Base-by-base conservation (phyloP, 2,888 invertebrate species). In the Norana najaformis region DNA sequence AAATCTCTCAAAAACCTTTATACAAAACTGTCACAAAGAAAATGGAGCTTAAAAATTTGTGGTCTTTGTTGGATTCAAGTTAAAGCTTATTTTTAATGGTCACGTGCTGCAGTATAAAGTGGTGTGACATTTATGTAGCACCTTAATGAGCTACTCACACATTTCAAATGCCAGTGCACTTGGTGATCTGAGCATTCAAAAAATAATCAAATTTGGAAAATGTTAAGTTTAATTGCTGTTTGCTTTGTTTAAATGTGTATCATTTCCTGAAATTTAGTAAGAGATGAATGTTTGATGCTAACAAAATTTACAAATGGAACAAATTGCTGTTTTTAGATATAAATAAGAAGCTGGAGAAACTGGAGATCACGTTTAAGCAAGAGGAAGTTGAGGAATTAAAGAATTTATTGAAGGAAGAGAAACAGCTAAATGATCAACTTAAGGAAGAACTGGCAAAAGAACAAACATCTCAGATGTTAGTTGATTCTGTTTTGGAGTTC, bases 371-470 rank as follows among this genome's bases (percentile, higher is more conserved):
- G 16, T 93, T 94, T 69, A 91, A 94, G 88, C 94, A 94, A 91
- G 94, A 94, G 90, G 94, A 94, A 90, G 92, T 94, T 20, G 93
- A 93, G 89, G 94, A 94, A 90, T 90, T 94, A 89, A 94, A 94
- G 89, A 93, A 93, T 90, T 93, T 93, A 0, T 92, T 94, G 88
- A 92, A 93, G 82, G 94, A 94, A 90, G 93, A 94, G 18, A 92
- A 93, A 88, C 93, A 93, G 88, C 92, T 93, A 38, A 94, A 94
- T 91, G 85, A 34, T 85, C 85, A 30, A 85, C 85, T 85, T 6
- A 85, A 35, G 85, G 85, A 85, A 85, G 85, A 85, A 8, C 36
- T 85, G 23, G 85, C 6, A 36, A 85, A 36, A 6, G 85, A 36
- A 36, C 37, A 35, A 36, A 20, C 37, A 37, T 85, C 85, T 36